These are phyloP conservation scores for Dolichotis patagonum DNA, from an alignment of 2,113 vertebrate genomes.

Conservation along the genomic window DNA sequence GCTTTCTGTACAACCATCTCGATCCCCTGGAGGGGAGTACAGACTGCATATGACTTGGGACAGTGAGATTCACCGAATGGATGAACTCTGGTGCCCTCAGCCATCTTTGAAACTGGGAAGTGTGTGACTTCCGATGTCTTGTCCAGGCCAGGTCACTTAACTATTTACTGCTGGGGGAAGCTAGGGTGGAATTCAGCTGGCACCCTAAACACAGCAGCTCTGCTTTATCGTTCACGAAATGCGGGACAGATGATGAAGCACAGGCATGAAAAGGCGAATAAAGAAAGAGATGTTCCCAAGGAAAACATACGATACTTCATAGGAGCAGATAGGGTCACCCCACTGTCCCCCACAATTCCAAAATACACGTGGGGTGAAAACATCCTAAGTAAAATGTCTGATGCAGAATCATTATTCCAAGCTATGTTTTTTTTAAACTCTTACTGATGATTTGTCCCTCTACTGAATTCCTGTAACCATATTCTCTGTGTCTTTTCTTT, in stretches of 20 bases:
- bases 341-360: too few relatives aligned
- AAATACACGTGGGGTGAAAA: too few relatives aligned
- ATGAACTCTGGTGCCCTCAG: neutral
- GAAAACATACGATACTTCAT: too few relatives aligned
- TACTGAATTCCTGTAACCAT: too few relatives aligned
- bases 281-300: neutral
- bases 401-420: too few relatives aligned
- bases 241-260: neutral
- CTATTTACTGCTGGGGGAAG: neutral
- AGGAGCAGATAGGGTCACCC: too few relatives aligned
- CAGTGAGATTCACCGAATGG: neutral
- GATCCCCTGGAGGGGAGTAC: neutral
- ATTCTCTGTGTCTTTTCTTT: too few relatives aligned
- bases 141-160: neutral
- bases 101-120: too few relatives aligned
- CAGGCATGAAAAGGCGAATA: fast-evolving
- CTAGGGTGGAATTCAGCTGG: neutral
- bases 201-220: neutral
- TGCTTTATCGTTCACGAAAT: neutral
- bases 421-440: too few relatives aligned
- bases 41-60: neutral
- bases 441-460: too few relatives aligned
- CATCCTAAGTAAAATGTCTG: too few relatives aligned
- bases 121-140: neutral
- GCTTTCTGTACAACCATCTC: neutral